Base-by-base conservation (phyloP, 2,113 vertebrate species). In the Danio rerio region DNA sequence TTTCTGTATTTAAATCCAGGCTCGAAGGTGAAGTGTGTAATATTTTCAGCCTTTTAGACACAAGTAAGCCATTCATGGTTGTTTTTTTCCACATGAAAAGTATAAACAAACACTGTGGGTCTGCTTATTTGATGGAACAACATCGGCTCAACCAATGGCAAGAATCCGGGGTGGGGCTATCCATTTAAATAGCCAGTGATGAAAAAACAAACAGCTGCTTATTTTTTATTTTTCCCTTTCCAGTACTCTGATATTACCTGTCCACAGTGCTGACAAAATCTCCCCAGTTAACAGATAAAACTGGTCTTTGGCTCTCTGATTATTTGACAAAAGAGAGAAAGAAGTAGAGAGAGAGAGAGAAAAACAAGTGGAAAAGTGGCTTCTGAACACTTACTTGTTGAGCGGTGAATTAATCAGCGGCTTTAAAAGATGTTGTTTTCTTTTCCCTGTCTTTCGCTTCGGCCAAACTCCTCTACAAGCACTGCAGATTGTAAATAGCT, bases 401-500 rank as follows among this genome's bases (percentile, higher is more conserved):
- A 63, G 9, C 12, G 8, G 42, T 16, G 49, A 53, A 78, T 65
- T 66, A 53, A 78, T 63, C 76, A 62, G 11, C 59, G 0, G 7
- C 21, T 78, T 66, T 61, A 61, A 78, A 78, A 52, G 5, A 52
- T 66, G 49, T 43, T 50, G 74, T 77, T 83, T 77, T 56, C 79
- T 82, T 49, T 86, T 81, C 62, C 7, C 21, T 83, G 87, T 87
- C 73, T 85, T 87, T 90, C 75, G 12, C 45, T 13, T 13, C 13
- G 73, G 66, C 76, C 87, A 31, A 81, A 68, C 80, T 76, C 72
- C 45, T 74, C 65, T 52, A 52, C 31, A 71, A 70, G 61, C 73
- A 62, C 49, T 5, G 68, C 47, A 81, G 69, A 84, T 86, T 91
- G 88, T 89, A 91, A 91, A 91, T 88, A 81, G 82, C 83, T 86